These are phyloP conservation scores for Spilosoma lubricipeda DNA, from an alignment of 2,888 invertebrate species.

Conservation along the genomic window DNA sequence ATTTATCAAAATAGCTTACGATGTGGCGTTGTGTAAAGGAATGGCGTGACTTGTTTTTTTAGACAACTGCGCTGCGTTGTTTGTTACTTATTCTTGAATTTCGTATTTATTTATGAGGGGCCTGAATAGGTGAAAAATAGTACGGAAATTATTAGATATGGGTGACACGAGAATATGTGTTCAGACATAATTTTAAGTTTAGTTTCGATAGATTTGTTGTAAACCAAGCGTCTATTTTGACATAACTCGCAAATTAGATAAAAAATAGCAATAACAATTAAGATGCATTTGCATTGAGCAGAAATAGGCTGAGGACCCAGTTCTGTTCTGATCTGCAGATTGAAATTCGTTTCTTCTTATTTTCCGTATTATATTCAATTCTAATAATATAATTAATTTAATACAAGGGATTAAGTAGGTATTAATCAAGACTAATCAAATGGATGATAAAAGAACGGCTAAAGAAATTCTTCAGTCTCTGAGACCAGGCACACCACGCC, in stretches of 20 bases:
- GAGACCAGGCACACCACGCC: neutral
- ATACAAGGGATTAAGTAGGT: too few species aligned
- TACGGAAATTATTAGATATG: constrained; percentile 52
- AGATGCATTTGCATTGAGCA: neutral
- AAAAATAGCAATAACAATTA: neutral
- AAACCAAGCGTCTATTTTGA: neutral
- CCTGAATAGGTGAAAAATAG: constrained; percentile 64
- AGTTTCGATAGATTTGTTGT: neutral
- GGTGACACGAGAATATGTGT: constrained; percentile 4
- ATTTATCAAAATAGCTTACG: constrained; percentile 44
- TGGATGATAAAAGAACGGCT: neutral
- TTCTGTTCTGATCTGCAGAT: neutral
- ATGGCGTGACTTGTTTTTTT: constrained; percentile 62
- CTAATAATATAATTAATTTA: neutral
- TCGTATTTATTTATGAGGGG: constrained; percentile 71
- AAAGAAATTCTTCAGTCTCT: neutral
- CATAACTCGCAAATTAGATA: neutral
- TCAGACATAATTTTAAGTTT: neutral
- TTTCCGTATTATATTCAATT: neutral
- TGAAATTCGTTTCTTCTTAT: neutral
- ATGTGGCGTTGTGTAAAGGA: constrained; percentile 35
- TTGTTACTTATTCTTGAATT: constrained; percentile 61
- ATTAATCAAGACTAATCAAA: neutral
- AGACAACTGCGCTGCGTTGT: constrained; percentile 45
- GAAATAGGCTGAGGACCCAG: neutral